Base-by-base conservation (phyloP, 2,888 invertebrate species). In the Agapetus fuscipes region DNA sequence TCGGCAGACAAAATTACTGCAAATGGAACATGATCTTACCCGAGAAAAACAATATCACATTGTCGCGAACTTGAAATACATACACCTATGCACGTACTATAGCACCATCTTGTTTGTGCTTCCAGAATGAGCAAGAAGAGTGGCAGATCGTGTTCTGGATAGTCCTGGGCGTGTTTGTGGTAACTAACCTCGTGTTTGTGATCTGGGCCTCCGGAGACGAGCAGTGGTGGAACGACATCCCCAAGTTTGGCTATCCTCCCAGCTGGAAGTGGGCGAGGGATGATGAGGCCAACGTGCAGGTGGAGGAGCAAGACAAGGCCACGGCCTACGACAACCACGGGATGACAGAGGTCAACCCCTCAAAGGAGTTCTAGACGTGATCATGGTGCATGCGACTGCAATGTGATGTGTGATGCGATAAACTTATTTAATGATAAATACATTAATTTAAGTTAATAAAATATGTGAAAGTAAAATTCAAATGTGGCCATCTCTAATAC, bases 141-240 rank as follows among this genome's bases (percentile, higher is more conserved):
- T 89, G 89, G 89, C 70, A 80, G 14, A 53, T 72, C 0, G 86
- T 88, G 0, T 88, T 88, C 57, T 86, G 87, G 83, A 78, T 88
- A 24, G 78, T 85, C 28, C 70, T 84, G 5, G 77, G 55, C 0
- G 73, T 87, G 3, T 72, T 87, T 43, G 58, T 76, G 1, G 43
- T 74, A 1, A 81, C 85, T 2, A 83, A 83, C 53, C 26, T 80
- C 0, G 53, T 85, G 6, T 89, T 81, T 57, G 51, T 80, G 2
- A 35, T 82, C 3, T 83, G 76, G 55, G 85, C 82, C 0, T 78
- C 80, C 46, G 87, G 82, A 1, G 80, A 87, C 28, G 74, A 81
- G 24, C 78, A 83, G 45, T 73, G 75, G 54, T 89, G 86, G 84
- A 84, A 88, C 52, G 74, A 80, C 39, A 71, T 75, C 1, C 63